Percentiles rank a stretch among this genome's conserved stretches.
Conservation (phyloP, 2,888 invertebrate species). For the Tricholauxania praeusta region DNA sequence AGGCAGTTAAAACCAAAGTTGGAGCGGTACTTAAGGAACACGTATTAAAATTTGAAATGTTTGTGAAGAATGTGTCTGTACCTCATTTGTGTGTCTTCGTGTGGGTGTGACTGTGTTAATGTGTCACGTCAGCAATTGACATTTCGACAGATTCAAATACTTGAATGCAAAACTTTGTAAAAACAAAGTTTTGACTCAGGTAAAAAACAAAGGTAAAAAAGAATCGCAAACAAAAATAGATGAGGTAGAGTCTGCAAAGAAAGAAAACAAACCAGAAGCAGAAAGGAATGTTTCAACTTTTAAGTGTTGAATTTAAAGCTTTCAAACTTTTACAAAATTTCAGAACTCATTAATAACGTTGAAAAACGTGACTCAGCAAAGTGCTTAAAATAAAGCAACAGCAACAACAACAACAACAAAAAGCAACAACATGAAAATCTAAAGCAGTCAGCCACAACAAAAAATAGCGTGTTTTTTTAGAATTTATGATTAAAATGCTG, state of each 20-base stretch:
- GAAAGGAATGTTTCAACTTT: background rate
- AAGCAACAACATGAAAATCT: too few species aligned
- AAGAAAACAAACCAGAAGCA: too few species aligned
- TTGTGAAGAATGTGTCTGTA: too few species aligned
- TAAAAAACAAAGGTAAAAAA: background rate
- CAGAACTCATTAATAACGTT: constrained; percentile 5
- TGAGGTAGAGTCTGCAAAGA: too few species aligned
- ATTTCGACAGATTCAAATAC: constrained; percentile 23
- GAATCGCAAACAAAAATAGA: background rate
- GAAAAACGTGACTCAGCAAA: constrained; percentile 7
- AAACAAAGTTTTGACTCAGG: background rate
- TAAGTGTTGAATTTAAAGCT: constrained; percentile 13
- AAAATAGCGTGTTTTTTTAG: background rate
- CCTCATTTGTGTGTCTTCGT: too few species aligned
- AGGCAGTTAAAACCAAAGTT: too few species aligned
- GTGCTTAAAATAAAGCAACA: background rate
- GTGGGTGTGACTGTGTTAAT: background rate
- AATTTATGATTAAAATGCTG: constrained; percentile 17
- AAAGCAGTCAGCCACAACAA: background rate
- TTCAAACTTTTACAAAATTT: constrained; percentile 9
- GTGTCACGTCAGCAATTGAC: constrained; percentile 16
- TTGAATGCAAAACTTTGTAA: constrained; percentile 3
- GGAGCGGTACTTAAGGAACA: too few species aligned
- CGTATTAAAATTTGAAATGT: too few species aligned
- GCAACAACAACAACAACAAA: too few species aligned